phyloP scores from a whole-genome alignment of 2,797 vertebrate genomes.

The Pelochelys cantorii region DNA sequence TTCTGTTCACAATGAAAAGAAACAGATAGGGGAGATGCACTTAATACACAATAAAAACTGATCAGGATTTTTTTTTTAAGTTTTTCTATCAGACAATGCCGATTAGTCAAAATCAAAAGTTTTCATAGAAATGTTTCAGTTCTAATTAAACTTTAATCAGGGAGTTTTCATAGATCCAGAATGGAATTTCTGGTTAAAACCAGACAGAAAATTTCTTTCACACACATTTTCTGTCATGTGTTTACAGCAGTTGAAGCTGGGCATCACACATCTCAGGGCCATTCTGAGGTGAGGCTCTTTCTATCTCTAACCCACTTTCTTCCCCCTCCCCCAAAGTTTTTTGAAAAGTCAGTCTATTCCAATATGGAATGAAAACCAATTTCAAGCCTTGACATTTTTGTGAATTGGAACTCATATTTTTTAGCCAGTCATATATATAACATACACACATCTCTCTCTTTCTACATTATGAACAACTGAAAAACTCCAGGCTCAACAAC shows the following conservation, averaged over 20 bases:
- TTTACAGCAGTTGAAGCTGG: background rate
- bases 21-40: fast-evolving
- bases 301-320: background rate
- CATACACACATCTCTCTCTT: background rate
- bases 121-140: background rate
- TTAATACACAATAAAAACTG: fast-evolving
- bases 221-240: background rate
- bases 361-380: background rate
- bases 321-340: background rate
- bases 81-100: background rate
- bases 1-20: background rate
- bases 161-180: background rate
- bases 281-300: background rate
- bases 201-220: background rate
- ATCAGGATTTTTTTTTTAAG: background rate
- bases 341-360: background rate
- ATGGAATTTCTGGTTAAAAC: background rate
- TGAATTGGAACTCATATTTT: background rate
- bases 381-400: background rate
- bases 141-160: background rate
- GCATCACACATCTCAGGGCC: background rate
- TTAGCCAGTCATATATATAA: background rate
- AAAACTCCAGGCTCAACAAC: background rate
- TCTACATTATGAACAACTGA: background rate
- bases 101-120: background rate